These are phyloP conservation scores for Phortica okadai DNA, from an alignment of 2,888 invertebrate genomes.

Conservation along the genomic window DNA sequence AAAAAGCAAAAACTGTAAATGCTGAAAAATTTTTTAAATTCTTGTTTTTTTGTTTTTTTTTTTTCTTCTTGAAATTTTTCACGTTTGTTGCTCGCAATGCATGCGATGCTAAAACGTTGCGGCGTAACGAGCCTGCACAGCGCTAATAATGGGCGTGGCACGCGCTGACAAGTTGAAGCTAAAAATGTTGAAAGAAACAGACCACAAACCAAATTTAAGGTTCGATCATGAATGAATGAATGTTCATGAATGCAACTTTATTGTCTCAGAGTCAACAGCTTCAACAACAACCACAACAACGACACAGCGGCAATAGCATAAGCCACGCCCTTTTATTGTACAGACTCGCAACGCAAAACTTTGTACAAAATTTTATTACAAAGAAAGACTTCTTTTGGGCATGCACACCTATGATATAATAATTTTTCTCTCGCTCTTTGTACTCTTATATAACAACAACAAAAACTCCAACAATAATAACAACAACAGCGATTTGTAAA, in stretches of 20 bases:
- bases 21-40: background rate
- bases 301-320: background rate
- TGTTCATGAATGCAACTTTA: too few species aligned
- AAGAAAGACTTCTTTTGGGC: background rate
- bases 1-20: too few species aligned
- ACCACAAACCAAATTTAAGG: too few species aligned
- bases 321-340: background rate
- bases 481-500: constrained; percentile 4
- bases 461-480: constrained; percentile 47
- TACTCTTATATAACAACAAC: constrained; percentile 15
- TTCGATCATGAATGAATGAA: too few species aligned
- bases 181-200: too few species aligned
- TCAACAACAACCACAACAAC: background rate
- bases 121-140: too few species aligned
- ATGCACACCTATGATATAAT: background rate
- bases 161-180: too few species aligned
- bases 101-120: too few species aligned
- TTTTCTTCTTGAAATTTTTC: too few species aligned
- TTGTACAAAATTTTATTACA: background rate
- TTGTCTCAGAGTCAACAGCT: background rate
- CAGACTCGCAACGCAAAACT: background rate
- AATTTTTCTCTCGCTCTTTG: background rate
- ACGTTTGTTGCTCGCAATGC: too few species aligned
- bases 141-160: too few species aligned
- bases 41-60: background rate